phyloP scores from a whole-genome alignment of 2,888 invertebrate genomes.

The Lasioglossum figueresi region DNA sequence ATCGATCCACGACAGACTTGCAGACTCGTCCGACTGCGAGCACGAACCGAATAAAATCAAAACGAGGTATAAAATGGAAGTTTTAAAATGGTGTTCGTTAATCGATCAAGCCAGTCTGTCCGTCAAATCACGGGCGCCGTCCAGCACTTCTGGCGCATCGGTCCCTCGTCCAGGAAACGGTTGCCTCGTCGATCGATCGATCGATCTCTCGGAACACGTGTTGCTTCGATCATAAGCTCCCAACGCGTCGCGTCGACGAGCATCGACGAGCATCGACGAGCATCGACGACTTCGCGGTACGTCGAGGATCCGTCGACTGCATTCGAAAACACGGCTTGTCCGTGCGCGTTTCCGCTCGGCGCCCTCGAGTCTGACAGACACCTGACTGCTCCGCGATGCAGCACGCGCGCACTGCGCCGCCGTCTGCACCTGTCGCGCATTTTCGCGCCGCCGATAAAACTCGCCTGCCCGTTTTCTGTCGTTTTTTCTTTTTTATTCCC shows the following conservation, averaged over 20 bases:
- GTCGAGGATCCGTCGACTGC: background rate
- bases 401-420: slow-evolving; percentile 32
- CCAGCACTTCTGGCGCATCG: background rate
- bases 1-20: too few relatives aligned
- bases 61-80: background rate
- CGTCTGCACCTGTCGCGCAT: slow-evolving; percentile 45
- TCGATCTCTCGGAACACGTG: slow-evolving; percentile 21
- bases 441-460: slow-evolving; percentile 29
- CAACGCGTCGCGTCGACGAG: background rate
- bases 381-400: slow-evolving; percentile 39
- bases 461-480: background rate
- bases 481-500: background rate
- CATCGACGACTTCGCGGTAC: background rate
- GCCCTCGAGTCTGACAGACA: slow-evolving; percentile 27
- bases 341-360: slow-evolving; percentile 44
- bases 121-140: background rate
- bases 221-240: slow-evolving; percentile 14
- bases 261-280: slow-evolving; percentile 4
- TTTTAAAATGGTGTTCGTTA: background rate
- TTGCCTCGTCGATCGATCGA: background rate
- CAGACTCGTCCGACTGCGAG: too few relatives aligned
- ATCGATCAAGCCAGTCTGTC: background rate
- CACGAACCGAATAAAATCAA: too few relatives aligned
- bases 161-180: background rate
- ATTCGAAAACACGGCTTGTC: slow-evolving; percentile 8